Evolutionary conservation across 2,797 vertebrate species (phyloP).

Genomic region (Hippoglossus hippoglossus): DNA sequence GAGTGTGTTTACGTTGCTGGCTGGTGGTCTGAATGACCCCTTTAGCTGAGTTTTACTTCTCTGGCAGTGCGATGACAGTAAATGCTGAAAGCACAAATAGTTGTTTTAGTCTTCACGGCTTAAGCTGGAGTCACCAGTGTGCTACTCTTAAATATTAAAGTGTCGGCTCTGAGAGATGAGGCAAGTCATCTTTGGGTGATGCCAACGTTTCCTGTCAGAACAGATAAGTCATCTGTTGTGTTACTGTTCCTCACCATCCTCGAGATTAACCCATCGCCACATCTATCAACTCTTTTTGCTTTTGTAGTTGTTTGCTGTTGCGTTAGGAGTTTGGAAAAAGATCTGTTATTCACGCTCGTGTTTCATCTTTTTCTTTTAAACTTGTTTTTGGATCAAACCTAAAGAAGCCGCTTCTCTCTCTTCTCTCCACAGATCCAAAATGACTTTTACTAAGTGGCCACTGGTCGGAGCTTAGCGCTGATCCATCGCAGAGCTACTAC

Average conservation of each 20-base stretch:
- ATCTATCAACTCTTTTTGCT: conserved; percentile 1
- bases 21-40: conserved; percentile 34
- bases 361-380: conserved; percentile 19
- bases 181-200: conserved; percentile 9
- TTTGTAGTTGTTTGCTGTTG: conserved; percentile 23
- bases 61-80: conserved; percentile 16
- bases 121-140: conserved; percentile 5
- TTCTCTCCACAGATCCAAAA: conserved; percentile 70
- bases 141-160: conserved; percentile 14
- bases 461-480: conserved; percentile 51
- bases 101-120: conserved; percentile 22
- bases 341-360: conserved; percentile 45
- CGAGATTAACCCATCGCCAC: conserved; percentile 17
- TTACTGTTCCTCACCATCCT: conserved; percentile 9
- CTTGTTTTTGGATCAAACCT: conserved; percentile 43
- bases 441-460: conserved; percentile 53
- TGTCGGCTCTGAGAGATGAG: conserved; percentile 10
- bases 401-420: conserved; percentile 43
- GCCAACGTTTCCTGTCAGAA: neutral
- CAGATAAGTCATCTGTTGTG: neutral
- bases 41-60: conserved; percentile 34
- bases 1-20: conserved; percentile 23
- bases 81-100: conserved; percentile 31
- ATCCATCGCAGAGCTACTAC: conserved; percentile 33
- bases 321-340: conserved; percentile 35